Conservation (phyloP, 2,113 vertebrate species). For the Onychostoma macrolepis region DNA sequence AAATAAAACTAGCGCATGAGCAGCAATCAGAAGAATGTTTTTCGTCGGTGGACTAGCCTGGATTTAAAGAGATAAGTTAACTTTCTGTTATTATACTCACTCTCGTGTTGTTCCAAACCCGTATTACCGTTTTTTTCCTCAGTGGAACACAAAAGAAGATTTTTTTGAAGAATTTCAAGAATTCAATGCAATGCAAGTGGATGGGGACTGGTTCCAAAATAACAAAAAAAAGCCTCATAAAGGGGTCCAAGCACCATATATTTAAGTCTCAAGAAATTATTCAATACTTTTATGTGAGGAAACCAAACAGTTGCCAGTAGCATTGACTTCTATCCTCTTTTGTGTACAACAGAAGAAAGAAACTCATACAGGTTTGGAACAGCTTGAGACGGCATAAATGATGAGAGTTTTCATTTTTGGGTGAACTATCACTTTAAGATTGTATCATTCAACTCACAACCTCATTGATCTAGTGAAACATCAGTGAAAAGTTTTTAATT, state of each 20-base stretch:
- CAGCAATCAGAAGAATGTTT: not conserved
- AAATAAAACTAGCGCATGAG: constrained; percentile 12
- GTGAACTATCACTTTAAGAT: not conserved
- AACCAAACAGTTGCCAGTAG: not conserved
- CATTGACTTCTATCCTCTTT: not conserved
- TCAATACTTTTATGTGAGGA: not conserved
- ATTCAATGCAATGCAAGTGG: not conserved
- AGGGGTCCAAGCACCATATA: too few relatives aligned
- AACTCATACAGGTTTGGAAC: not conserved
- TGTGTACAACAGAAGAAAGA: not conserved
- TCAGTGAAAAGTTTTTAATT: not conserved
- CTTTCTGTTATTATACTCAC: not conserved
- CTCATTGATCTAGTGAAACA: not conserved
- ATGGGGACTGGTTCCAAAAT: not conserved
- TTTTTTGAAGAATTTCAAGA: not conserved
- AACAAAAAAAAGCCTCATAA: not conserved
- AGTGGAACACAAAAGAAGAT: not conserved
- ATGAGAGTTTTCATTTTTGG: too few relatives aligned
- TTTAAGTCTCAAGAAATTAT: not conserved
- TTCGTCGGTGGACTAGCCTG: not conserved
- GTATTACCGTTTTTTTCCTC: not conserved
- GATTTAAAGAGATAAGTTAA: not conserved
- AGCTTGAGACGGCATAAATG: not conserved
- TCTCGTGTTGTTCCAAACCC: not conserved
- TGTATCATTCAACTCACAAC: not conserved